These are phyloP conservation scores for Corythornis cristatus DNA, from an alignment of 2,113 vertebrate species.

Conservation along the genomic window DNA sequence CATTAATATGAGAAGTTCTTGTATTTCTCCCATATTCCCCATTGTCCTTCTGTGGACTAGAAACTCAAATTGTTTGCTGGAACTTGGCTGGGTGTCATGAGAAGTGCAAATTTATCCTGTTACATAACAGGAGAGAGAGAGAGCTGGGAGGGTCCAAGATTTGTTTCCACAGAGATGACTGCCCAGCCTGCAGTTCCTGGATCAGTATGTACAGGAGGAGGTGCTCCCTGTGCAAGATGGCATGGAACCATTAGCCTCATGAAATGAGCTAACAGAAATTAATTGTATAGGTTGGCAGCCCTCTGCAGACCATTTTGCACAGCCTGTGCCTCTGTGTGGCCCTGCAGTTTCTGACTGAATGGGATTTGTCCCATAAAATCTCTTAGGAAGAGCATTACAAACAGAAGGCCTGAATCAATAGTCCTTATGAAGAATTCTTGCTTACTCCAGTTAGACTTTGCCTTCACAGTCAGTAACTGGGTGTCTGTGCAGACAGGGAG, in stretches of 20 bases:
- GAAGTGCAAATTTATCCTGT: conserved; percentile 21
- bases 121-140: neutral
- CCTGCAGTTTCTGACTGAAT: neutral
- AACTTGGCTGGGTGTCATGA: conserved; percentile 2
- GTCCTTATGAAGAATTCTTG: neutral
- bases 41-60: neutral
- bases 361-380: conserved; percentile 17
- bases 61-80: conserved; percentile 29
- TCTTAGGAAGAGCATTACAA: neutral
- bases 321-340: neutral
- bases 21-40: conserved; percentile 8
- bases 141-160: neutral
- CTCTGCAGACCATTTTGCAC: neutral
- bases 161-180: conserved; percentile 42
- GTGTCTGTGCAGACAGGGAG: neutral
- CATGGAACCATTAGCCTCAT: neutral
- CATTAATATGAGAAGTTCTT: neutral
- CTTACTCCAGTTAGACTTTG: neutral
- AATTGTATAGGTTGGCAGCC: neutral
- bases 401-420: neutral
- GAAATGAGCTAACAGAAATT: neutral
- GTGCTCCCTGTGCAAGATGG: neutral
- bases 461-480: neutral
- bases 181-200: neutral
- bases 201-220: neutral